phyloP scores from a whole-genome alignment of 1,140 invertebrate species.

The Heliconius hewitsoni region DNA sequence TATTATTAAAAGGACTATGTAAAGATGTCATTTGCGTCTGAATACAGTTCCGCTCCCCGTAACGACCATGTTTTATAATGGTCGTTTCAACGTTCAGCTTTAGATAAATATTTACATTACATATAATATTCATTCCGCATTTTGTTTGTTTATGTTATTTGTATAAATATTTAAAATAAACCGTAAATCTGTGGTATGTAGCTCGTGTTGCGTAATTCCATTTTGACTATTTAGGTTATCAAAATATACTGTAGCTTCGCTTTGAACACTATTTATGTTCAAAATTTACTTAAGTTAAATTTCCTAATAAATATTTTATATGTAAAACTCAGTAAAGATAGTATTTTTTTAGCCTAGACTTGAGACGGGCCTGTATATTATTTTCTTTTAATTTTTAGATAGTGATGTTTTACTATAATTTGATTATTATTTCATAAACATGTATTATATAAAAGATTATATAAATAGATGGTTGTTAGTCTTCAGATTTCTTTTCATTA shows the following conservation, averaged over 20 bases:
- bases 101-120: background rate
- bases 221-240: background rate
- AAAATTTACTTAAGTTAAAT: background rate
- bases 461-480: too few relatives aligned
- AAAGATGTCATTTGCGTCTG: background rate
- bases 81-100: background rate
- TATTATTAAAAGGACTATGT: too few relatives aligned
- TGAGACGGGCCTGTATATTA: too few relatives aligned
- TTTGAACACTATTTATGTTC: conserved; percentile 3
- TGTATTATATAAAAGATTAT: too few relatives aligned
- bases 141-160: background rate
- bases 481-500: background rate
- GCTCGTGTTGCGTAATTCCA: background rate
- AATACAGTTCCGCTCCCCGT: background rate
- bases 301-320: background rate
- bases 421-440: too few relatives aligned
- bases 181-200: background rate
- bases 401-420: too few relatives aligned
- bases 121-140: background rate
- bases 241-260: background rate
- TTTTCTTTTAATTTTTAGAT: too few relatives aligned
- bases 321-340: too few relatives aligned
- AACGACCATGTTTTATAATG: background rate
- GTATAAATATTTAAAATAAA: background rate
- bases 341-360: too few relatives aligned